Evolutionary conservation across 2,888 invertebrate species (phyloP), one percentile per base, ranked within the genome.

Genomic region (Phortica okadai): DNA sequence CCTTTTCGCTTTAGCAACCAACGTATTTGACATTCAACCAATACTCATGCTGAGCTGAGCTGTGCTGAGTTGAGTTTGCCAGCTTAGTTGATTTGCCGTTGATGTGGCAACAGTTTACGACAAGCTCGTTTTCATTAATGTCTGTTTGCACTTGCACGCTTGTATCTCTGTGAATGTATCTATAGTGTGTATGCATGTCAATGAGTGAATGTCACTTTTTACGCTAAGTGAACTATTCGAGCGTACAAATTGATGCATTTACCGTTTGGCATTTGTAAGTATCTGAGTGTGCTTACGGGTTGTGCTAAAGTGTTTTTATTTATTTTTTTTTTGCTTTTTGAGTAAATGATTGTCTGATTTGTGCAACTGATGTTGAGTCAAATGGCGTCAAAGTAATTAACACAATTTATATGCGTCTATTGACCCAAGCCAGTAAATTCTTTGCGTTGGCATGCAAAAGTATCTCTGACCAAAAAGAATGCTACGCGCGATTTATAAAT

Each of bases 71-170:
- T 10, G 25, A 50, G 14, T 56, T 16, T 56, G 54, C 56, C 21
- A 21, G 21, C 14, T 2, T 45, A 10, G 72, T 76, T 66, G 50
- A 21, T 73, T 73, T 16, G 59, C 72, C 42, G 33, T 58, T 75
- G 69, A 67, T 79, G 73, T 77, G 76, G 70, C 70, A 56, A 56
- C 70, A 72, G 56, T 72, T 56, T 72, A 72, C 54, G 56, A 54
- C 10, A 16, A n/a, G 67, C 44, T 44, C 67, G n/a, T 67, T 33
- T 44, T 44, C 67, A 41, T 42, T 67, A 41, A 67, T 42, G 67
- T 64, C 10, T 50, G 64, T 50, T 50, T 14, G 50, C 50, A 50
- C 62, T 62, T 62, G 10, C 33, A 33, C 25, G 25, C 62, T 21
- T 21, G 62, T 62, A 62, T 50, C 50, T 50, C 50, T 14, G 1